Base-by-base conservation (phyloP, 2,888 invertebrate genomes). In the Melitaea athalia region DNA sequence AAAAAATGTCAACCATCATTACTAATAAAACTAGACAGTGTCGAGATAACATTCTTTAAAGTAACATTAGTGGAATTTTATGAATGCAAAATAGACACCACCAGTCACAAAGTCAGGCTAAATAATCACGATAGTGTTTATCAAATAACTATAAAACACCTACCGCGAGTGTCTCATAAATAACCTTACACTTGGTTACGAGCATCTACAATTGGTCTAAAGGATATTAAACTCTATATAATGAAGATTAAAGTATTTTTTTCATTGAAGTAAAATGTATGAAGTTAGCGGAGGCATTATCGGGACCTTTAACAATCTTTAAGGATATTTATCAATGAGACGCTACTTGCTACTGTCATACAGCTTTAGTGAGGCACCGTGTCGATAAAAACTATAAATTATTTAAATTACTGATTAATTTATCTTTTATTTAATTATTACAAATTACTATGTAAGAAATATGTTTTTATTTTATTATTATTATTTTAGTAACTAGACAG, bases 291-390 rank as follows among this genome's bases (percentile, higher is more conserved):
- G 86, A 87, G 87, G 89, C 87, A 92, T 91, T 92, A 92, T 92
- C 90, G 88, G 83, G 79, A 84, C 86, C 83, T 85, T 83, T 87
- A 85, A 88, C 91, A 89, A 92, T 92, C 91, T 92, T 86, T 88
- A 85, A 88, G 90, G 91, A 87, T 90, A 92, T 92, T 92, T 92
- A 92, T 92, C 92, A 92, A 89, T 78, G 84, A 85, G 92, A 92
- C 91, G 89, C 88, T 87, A 86, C 87, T 87, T 85, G 92, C 92
- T 92, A 92, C 92, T 87, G 92, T 89, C 87, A n/a, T 49, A 87
- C 88, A 79, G 87, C 86, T 86, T 79, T 82, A 90, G 75, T 73
- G 76, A 74, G 64, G 76, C 33, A 70, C 71, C 5, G 49, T 59
- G 63, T 71, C 68, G 69, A 72, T 72, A 64, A 70, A 71, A 53